Conservation (phyloP, 2,888 invertebrate genomes). For the Philonicus albiceps region DNA sequence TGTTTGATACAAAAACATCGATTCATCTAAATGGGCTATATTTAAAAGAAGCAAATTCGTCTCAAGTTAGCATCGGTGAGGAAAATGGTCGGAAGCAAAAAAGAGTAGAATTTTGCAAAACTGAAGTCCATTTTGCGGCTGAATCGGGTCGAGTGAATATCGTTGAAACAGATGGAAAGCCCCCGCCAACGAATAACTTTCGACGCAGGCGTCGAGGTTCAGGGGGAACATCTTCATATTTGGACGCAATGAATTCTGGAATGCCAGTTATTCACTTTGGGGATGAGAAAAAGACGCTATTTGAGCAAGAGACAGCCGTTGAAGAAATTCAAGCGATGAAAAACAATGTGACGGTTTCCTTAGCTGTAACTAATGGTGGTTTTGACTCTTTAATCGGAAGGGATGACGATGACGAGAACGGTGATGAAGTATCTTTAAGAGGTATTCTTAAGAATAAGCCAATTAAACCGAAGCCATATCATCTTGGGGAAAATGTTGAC, state of each 20-base stretch:
- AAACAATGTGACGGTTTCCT: slow-evolving; percentile 56
- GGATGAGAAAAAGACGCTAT: slow-evolving; percentile 59
- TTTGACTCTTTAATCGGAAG: slow-evolving; percentile 22
- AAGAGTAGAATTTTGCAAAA: slow-evolving; percentile 84
- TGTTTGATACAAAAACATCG: slow-evolving; percentile 55
- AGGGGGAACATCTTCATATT: slow-evolving; percentile 49
- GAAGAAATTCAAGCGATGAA: slow-evolving; percentile 4
- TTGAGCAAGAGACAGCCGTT: slow-evolving; percentile 25
- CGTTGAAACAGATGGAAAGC: slow-evolving; percentile 87
- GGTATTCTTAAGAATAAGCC: slow-evolving; percentile 80
- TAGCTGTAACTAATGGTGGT: slow-evolving; percentile 51
- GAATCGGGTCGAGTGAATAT: slow-evolving; percentile 87
- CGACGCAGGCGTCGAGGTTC: slow-evolving; percentile 72
- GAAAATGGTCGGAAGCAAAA: slow-evolving; percentile 70
- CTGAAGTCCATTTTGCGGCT: slow-evolving; percentile 86
- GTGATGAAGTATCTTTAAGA: slow-evolving; percentile 67
- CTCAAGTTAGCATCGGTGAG: slow-evolving; percentile 54
- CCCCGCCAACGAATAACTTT: slow-evolving; percentile 83
- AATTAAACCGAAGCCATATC: slow-evolving; percentile 77
- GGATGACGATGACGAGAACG: slow-evolving; percentile 47
- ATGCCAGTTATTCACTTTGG: slow-evolving; percentile 74
- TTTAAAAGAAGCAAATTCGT: slow-evolving; percentile 44
- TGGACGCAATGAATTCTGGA: slow-evolving; percentile 59
- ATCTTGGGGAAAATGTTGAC: slow-evolving; percentile 73
- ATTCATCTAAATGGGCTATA: slow-evolving; percentile 58